phyloP scores from a whole-genome alignment of 2,888 invertebrate species.

The Eucriotettix oculatus region DNA sequence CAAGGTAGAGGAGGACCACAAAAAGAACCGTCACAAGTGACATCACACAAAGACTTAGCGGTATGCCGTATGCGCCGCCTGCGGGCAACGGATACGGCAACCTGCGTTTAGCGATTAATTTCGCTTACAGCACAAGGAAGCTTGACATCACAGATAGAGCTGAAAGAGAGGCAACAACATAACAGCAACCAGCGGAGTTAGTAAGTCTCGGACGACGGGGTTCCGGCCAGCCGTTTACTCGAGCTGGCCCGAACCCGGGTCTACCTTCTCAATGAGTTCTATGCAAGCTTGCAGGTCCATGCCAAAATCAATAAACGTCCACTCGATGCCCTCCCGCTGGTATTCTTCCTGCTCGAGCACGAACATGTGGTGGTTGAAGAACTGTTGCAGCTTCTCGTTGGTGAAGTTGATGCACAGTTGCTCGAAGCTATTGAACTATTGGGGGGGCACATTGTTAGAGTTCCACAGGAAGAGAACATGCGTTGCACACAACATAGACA shows the following conservation, averaged over 20 bases:
- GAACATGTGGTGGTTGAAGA: slow-evolving; percentile 92
- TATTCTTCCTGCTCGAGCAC: slow-evolving; percentile 88
- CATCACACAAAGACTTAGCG: background rate
- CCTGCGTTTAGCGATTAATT: background rate
- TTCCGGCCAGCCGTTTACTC: background rate
- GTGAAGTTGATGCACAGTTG: slow-evolving; percentile 90
- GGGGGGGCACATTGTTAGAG: slow-evolving; percentile 2
- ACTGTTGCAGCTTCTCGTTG: slow-evolving; percentile 78
- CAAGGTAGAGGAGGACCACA: background rate
- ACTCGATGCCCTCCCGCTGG: slow-evolving; percentile 77
- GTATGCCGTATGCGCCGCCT: no score
- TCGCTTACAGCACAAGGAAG: background rate
- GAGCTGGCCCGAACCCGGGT: background rate
- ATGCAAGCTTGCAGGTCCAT: slow-evolving; percentile 77
- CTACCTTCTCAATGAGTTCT: slow-evolving; percentile 63
- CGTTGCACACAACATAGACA: background rate
- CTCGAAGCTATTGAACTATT: slow-evolving; percentile 77
- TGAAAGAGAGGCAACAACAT: background rate
- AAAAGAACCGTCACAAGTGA: background rate
- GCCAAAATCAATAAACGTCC: slow-evolving; percentile 88
- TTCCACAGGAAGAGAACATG: background rate
- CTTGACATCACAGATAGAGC: background rate
- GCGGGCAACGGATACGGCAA: no score
- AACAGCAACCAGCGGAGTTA: background rate
- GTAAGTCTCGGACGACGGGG: background rate